Percentiles rank a stretch among this genome's conserved stretches.
Evolutionary conservation across 2,888 invertebrate genomes (phyloP).

Genomic region (Cantharis nigra): DNA sequence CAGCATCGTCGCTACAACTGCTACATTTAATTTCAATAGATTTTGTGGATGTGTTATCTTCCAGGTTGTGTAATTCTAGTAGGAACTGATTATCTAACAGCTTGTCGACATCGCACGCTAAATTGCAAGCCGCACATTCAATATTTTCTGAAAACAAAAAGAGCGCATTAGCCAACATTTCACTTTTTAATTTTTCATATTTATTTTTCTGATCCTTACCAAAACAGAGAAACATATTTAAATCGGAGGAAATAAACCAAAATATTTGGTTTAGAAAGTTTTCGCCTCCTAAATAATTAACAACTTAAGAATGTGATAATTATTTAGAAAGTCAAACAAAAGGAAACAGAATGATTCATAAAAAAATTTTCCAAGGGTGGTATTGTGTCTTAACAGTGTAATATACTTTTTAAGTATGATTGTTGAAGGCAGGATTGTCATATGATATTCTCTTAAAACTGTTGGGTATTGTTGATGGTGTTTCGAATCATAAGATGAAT

Average conservation of each 20-base stretch:
- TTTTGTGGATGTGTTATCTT: slow-evolving; percentile 53
- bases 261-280: background rate
- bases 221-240: background rate
- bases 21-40: slow-evolving; percentile 70
- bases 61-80: slow-evolving; percentile 65
- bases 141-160: slow-evolving; percentile 48
- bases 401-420: no score
- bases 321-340: no score
- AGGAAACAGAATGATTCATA: no score
- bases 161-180: background rate
- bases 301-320: no score
- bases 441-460: no score
- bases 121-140: slow-evolving; percentile 74
- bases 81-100: slow-evolving; percentile 86
- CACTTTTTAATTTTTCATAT: background rate
- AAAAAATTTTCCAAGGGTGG: no score
- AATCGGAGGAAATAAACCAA: background rate
- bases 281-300: no score
- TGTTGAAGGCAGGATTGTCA: no score
- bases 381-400: no score
- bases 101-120: slow-evolving; percentile 71
- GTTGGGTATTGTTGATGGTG: no score
- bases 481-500: no score
- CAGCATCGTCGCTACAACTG: slow-evolving; percentile 83
- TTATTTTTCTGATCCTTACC: background rate